These are phyloP conservation scores for Coleophora flavipennella DNA, from an alignment of 2,888 invertebrate genomes.

Conservation along the genomic window DNA sequence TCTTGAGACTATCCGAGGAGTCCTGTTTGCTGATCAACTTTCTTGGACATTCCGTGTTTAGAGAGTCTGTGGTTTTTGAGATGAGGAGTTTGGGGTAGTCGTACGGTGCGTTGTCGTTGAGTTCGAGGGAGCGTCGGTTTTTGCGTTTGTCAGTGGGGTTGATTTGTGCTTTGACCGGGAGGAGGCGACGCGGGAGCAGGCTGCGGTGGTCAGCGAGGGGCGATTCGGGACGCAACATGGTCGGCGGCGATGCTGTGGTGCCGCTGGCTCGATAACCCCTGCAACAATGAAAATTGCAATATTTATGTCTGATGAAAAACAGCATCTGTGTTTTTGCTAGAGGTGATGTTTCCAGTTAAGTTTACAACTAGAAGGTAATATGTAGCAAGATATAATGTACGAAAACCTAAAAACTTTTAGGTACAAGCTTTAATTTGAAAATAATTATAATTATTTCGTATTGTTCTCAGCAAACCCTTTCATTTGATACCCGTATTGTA, in stretches of 20 bases:
- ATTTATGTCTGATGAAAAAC: not conserved
- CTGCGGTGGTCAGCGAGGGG: conserved; percentile 71
- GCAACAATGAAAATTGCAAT: conserved; percentile 32
- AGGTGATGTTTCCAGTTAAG: too few relatives aligned
- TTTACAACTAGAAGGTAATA: too few relatives aligned
- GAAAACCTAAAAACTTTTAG: too few relatives aligned
- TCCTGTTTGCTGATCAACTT: conserved; percentile 61
- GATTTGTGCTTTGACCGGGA: conserved; percentile 62
- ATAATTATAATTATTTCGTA: too few relatives aligned
- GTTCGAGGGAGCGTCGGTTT: conserved; percentile 63
- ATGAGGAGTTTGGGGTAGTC: conserved; percentile 64
- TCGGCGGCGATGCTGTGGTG: conserved; percentile 47
- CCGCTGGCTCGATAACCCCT: conserved; percentile 51
- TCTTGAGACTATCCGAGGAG: conserved; percentile 58
- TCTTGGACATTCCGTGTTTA: conserved; percentile 61
- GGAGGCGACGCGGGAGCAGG: conserved; percentile 59
- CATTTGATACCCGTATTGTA: too few relatives aligned
- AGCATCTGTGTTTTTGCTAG: too few relatives aligned
- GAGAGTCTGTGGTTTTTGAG: conserved; percentile 64
- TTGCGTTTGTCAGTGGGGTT: conserved; percentile 60
- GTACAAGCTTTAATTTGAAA: too few relatives aligned
- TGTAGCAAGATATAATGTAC: too few relatives aligned
- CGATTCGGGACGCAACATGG: conserved; percentile 66
- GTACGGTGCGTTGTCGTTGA: conserved; percentile 55
- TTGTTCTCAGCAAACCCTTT: too few relatives aligned